These are phyloP conservation scores for Anhinga anhinga DNA, from an alignment of 2,113 vertebrate genomes.

Conservation along the genomic window DNA sequence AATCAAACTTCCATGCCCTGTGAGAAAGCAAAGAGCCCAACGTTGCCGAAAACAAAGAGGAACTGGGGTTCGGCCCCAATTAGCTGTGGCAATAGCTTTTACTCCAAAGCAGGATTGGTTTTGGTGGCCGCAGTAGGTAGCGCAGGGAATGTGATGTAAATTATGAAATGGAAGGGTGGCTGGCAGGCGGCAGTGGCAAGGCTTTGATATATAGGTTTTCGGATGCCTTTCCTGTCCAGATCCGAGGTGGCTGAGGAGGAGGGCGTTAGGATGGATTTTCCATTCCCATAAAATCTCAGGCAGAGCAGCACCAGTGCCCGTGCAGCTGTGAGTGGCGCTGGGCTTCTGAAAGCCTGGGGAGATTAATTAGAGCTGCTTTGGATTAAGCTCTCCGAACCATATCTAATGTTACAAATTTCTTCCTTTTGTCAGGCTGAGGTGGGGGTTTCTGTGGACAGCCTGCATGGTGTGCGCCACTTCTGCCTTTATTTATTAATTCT, in stretches of 20 bases:
- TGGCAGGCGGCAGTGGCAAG: not conserved
- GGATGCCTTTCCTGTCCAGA: not conserved
- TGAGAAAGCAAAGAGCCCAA: not conserved
- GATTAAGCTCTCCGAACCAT: slow-evolving; percentile 71
- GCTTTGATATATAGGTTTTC: not conserved
- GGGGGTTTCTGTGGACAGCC: not conserved
- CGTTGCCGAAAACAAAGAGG: not conserved
- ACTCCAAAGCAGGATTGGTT: not conserved
- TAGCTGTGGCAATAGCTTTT: not conserved
- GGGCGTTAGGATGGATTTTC: slow-evolving; percentile 47
- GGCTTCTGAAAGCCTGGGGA: slow-evolving; percentile 54
- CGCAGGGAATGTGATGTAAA: not conserved
- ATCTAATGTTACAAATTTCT: slow-evolving; percentile 51
- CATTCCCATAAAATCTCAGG: slow-evolving; percentile 52
- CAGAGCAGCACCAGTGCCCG: slow-evolving; percentile 11
- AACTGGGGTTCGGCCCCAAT: not conserved
- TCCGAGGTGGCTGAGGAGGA: not conserved
- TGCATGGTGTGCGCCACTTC: not conserved
- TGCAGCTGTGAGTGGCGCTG: slow-evolving; percentile 3
- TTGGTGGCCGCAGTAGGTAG: not conserved
- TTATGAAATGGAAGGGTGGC: not conserved
- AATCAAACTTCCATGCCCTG: not conserved
- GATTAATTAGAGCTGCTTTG: slow-evolving; percentile 73
- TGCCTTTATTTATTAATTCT: not conserved
- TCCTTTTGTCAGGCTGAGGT: slow-evolving; percentile 59